These are phyloP conservation scores for Cerceris ruficornis DNA, from an alignment of 2,888 invertebrate species.

Conservation along the genomic window DNA sequence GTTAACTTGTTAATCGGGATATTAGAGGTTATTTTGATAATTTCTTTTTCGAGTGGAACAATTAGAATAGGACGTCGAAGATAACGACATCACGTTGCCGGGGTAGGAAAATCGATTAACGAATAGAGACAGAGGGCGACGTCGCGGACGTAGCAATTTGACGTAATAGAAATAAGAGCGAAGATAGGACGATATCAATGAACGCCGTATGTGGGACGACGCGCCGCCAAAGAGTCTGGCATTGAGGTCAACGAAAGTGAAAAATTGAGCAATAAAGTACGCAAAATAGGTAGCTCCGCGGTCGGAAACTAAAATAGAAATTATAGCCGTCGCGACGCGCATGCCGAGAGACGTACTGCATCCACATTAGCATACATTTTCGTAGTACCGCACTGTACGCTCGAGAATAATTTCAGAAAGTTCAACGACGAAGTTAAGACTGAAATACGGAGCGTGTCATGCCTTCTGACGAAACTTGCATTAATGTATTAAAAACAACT, in stretches of 20 bases:
- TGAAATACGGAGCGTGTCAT: too few relatives aligned
- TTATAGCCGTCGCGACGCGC: slow-evolving; percentile 5
- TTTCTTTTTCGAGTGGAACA: too few relatives aligned
- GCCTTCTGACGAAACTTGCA: too few relatives aligned
- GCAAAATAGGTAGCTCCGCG: slow-evolving; percentile 22
- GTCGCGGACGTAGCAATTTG: slow-evolving; percentile 31
- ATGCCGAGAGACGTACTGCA: slow-evolving; percentile 14
- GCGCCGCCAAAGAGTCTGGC: slow-evolving; percentile 22
- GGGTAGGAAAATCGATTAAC: background rate
- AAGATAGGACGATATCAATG: slow-evolving; percentile 26
- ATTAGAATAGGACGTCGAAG: background rate
- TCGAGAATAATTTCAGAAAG: background rate
- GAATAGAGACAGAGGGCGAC: slow-evolving; percentile 3
- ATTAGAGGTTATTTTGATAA: too few relatives aligned
- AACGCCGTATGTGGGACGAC: slow-evolving; percentile 19
- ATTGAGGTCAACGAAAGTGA: slow-evolving; percentile 41
- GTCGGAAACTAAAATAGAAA: slow-evolving; percentile 39
- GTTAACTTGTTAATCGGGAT: too few relatives aligned
- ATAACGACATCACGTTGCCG: background rate
- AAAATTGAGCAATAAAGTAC: slow-evolving; percentile 37
- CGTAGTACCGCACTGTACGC: background rate
- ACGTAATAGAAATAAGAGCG: slow-evolving; percentile 21
- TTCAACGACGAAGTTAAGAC: background rate
- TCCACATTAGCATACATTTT: slow-evolving; percentile 9
- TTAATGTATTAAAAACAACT: too few relatives aligned